Percentiles rank a stretch among this genome's conserved stretches.
phyloP scores from a whole-genome alignment of 2,113 vertebrate species.

The Peromyscus leucopus region DNA sequence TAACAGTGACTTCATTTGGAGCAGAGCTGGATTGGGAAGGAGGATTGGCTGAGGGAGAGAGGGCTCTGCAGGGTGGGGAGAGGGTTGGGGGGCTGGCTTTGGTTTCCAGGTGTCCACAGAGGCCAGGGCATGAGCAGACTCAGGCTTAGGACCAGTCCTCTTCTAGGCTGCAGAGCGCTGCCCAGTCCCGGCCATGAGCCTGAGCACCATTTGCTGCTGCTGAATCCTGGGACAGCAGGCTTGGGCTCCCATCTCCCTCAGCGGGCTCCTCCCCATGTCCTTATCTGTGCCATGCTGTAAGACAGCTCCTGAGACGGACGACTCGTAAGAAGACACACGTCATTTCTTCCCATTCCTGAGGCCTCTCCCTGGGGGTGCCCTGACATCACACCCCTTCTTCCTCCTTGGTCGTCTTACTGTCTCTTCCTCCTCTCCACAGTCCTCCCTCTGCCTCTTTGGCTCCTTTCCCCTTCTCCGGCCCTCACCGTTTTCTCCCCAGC shows the following conservation, averaged over 20 bases:
- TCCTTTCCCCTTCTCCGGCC: no score
- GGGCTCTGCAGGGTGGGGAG: not conserved
- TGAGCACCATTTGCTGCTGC: not conserved
- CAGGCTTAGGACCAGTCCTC: not conserved
- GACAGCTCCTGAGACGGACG: not conserved
- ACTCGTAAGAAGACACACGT: not conserved
- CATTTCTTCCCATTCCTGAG: no score
- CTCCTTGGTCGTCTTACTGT: no score
- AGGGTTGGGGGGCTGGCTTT: not conserved
- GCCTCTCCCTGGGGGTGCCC: not conserved
- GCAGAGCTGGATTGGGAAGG: not conserved
- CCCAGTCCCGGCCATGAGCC: no score
- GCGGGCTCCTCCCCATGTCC: not conserved
- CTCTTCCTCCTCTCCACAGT: no score
- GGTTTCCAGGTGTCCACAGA: not conserved
- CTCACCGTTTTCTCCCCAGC: not conserved
- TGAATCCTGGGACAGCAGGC: not conserved
- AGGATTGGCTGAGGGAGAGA: not conserved
- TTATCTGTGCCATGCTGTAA: not conserved
- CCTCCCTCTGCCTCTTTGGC: rapidly evolving
- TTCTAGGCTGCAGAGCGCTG: not conserved
- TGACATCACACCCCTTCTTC: no score
- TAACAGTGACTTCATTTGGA: not conserved
- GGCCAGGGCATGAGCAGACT: not conserved
- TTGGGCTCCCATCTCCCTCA: not conserved